These are phyloP conservation scores for Labia minor DNA, from an alignment of 2,888 invertebrate genomes.

Conservation along the genomic window DNA sequence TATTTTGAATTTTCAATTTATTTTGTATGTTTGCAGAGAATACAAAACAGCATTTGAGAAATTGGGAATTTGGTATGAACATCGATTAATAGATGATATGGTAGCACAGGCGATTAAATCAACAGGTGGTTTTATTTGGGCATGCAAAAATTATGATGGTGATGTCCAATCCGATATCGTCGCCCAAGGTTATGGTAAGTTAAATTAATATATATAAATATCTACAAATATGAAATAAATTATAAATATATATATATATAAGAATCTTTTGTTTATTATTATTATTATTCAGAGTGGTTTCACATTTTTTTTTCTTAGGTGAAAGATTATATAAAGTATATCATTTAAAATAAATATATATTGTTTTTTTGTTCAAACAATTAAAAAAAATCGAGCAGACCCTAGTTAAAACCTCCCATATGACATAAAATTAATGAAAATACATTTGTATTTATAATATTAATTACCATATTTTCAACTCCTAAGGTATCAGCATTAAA, in stretches of 20 bases:
- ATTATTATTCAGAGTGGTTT: too few species aligned
- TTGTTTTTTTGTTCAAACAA: too few species aligned
- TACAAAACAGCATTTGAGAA: constrained; percentile 66
- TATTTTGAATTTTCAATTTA: too few species aligned
- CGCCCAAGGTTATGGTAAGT: constrained; percentile 53
- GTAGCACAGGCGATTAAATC: constrained; percentile 78
- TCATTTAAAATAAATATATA: too few species aligned
- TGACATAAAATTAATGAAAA: too few species aligned
- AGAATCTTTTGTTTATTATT: background rate
- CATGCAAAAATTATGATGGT: constrained; percentile 88
- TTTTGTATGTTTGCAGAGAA: constrained; percentile 46
- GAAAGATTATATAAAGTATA: too few species aligned
- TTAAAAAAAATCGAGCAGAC: too few species aligned
- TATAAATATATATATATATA: constrained; percentile 17
- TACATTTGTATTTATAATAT: too few species aligned
- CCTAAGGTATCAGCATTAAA: too few species aligned
- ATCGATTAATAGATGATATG: constrained; percentile 85
- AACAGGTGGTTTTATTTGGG: constrained; percentile 79
- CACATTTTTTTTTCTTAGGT: constrained; percentile 16
- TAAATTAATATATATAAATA: background rate
- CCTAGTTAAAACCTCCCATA: too few species aligned
- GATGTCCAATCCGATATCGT: constrained; percentile 85
- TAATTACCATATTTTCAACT: too few species aligned
- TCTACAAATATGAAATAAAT: background rate
- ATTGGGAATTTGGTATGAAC: constrained; percentile 79